Conservation (phyloP, 2,888 invertebrate genomes). For the Drosophila prostipennis region DNA sequence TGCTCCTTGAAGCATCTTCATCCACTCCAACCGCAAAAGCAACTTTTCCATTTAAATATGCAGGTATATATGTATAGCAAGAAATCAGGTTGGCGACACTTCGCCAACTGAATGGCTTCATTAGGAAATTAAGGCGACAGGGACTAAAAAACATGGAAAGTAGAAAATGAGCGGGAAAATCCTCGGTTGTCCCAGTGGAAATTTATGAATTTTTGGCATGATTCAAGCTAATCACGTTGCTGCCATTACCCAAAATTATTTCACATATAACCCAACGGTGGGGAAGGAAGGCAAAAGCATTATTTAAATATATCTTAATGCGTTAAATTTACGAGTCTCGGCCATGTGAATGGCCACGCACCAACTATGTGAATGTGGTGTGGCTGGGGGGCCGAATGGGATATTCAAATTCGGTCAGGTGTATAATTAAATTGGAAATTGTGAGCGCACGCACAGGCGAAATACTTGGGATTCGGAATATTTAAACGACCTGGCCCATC, state of each 20-base stretch:
- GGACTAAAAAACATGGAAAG: neutral
- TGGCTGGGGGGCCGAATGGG: conserved; percentile 4
- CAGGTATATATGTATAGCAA: neutral
- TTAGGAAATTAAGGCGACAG: conserved; percentile 25
- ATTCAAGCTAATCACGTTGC: conserved; percentile 71
- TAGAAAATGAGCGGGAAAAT: neutral
- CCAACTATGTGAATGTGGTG: conserved; percentile 4
- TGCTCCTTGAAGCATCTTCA: neutral
- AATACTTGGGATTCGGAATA: conserved; percentile 47
- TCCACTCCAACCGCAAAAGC: neutral
- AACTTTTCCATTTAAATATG: neutral
- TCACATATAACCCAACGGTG: conserved; percentile 39
- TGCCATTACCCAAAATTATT: conserved; percentile 51
- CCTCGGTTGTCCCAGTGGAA: conserved; percentile 31
- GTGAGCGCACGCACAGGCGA: conserved; percentile 61
- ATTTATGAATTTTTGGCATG: conserved; percentile 76
- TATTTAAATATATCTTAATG: conserved; percentile 80
- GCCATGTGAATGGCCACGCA: conserved; percentile 54
- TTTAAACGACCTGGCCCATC: conserved; percentile 40
- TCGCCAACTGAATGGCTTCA: conserved; percentile 40
- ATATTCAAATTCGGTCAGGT: conserved; percentile 74
- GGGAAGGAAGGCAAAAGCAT: conserved; percentile 37
- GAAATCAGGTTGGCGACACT: conserved; percentile 25
- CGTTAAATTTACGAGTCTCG: conserved; percentile 71
- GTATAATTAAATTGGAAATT: conserved; percentile 75